Base-by-base conservation (phyloP, 2,797 vertebrate genomes). In the Discoglossus pictus region DNA sequence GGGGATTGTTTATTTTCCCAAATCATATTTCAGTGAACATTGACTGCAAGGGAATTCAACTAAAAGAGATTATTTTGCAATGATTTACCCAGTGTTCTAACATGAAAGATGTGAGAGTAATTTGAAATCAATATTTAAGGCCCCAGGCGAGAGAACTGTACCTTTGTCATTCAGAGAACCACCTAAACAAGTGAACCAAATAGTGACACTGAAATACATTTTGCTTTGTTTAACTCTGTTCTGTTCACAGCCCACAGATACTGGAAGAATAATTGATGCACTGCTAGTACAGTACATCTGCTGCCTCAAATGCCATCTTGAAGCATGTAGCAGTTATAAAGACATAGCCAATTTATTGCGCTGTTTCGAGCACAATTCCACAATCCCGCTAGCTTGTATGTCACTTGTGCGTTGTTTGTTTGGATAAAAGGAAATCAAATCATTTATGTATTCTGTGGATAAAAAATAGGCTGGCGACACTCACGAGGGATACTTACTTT, bases 51-150 rank as follows among this genome's bases (percentile, higher is more conserved):
- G 61, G 61, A 71, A 65, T 59, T 52, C 44, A 52, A 21, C 53
- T 62, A 52, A 64, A 58, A 59, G 25, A 59, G 36, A 51, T 71
- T 70, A 63, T 63, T 70, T 65, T 64, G 46, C 38, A 71, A 59
- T 71, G 61, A 71, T 65, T 70, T 58, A 63, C 42, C 40, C 60
- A 70, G 51, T 71, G 48, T 31, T 51, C 44, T 38, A 64, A 59
- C 61, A 52, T 71, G 61, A 71, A 71, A 65, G 46, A 71, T 59
- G 53, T 59, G 61, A 64, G 61, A 59, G 68, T 64, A 65, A 71
- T 71, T 64, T 64, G 39, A 71, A 71, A 71, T 71, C 68, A 64
- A 71, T 71, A 71, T 71, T 64, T 59, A 59, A 51, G 52, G 68
- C 68, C 53, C 54, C 20, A 65, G 46, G 61, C 27, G 10, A 71